Evolutionary conservation across 2,888 invertebrate species (phyloP).

Genomic region (Himalopsyche japonica): DNA sequence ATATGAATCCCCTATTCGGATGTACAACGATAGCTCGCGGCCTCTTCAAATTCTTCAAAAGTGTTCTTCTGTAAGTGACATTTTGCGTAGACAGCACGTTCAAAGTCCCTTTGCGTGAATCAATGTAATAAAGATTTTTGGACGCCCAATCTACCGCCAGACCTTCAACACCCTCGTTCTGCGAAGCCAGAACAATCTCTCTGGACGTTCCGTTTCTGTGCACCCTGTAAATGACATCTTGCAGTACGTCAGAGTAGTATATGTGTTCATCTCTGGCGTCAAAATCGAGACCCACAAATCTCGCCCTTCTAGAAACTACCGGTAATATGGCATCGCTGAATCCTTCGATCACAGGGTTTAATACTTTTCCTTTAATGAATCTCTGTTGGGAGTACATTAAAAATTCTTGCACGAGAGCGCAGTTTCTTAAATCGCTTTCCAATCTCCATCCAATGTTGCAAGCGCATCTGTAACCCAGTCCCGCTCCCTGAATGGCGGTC

Average conservation of each 20-base stretch:
- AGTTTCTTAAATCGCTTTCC: slow-evolving; percentile 74
- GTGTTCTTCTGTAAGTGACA: slow-evolving; percentile 79
- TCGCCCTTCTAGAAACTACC: slow-evolving; percentile 85
- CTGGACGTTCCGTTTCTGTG: slow-evolving; percentile 77
- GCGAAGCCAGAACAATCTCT: slow-evolving; percentile 91
- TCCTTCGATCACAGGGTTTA: slow-evolving; percentile 85
- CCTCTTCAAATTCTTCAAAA: slow-evolving; percentile 85
- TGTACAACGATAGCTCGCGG: slow-evolving; percentile 96
- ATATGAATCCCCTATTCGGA: slow-evolving; percentile 91
- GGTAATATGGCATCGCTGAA: slow-evolving; percentile 96
- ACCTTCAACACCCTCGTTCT: slow-evolving; percentile 96
- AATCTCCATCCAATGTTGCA: slow-evolving; percentile 87
- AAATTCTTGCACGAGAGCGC: slow-evolving; percentile 82
- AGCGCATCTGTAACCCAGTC: slow-evolving; percentile 86
- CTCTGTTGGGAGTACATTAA: slow-evolving; percentile 94
- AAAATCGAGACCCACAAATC: slow-evolving; percentile 94
- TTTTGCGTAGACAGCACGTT: slow-evolving; percentile 90
- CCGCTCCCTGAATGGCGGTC: slow-evolving; percentile 72
- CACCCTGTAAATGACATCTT: slow-evolving; percentile 89
- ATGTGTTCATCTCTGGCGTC: slow-evolving; percentile 89
- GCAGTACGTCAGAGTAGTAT: slow-evolving; percentile 96
- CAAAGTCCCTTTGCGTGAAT: slow-evolving; percentile 89
- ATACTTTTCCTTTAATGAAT: slow-evolving; percentile 91
- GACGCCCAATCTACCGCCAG: slow-evolving; percentile 95
- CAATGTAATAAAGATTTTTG: slow-evolving; percentile 94